Percentiles rank a stretch among this genome's conserved stretches.
Conservation (phyloP, 2,113 vertebrate species). For the Triplophysa rosa region DNA sequence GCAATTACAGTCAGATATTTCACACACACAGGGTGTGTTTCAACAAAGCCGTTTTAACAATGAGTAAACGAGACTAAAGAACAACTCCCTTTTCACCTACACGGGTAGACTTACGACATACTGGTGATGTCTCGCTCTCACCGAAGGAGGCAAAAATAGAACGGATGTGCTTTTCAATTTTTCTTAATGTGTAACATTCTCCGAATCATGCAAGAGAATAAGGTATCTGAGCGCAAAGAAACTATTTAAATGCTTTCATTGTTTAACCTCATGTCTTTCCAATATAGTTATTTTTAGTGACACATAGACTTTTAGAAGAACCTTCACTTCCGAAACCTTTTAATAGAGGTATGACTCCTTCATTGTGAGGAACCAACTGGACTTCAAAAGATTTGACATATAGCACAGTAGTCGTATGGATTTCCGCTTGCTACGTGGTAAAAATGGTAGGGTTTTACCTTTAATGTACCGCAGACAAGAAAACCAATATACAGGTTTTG, state of each 20-base stretch:
- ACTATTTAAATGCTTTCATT: not conserved
- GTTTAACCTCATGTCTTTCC: not conserved
- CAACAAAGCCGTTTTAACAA: conserved; percentile 23
- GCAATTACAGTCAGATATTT: conserved; percentile 23
- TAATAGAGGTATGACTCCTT: too few species aligned
- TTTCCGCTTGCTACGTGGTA: not conserved
- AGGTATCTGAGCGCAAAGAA: not conserved
- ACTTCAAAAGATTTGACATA: not conserved
- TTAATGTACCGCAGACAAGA: too few species aligned
- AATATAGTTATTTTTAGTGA: not conserved
- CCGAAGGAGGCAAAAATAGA: not conserved
- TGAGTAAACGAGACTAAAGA: conserved; percentile 13
- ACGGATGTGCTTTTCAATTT: not conserved
- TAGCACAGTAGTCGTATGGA: not conserved
- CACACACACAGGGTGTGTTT: conserved; percentile 35
- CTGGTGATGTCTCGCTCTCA: not conserved
- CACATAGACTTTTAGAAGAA: too few species aligned
- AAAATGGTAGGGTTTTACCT: too few species aligned
- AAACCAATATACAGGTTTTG: too few species aligned
- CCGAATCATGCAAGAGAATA: too few species aligned
- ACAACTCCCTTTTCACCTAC: conserved; percentile 40
- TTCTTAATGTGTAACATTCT: not conserved
- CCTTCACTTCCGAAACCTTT: not conserved
- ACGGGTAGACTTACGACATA: conserved; percentile 34
- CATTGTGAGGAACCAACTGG: not conserved